Evolutionary conservation across 2,113 vertebrate genomes (phyloP).

Genomic region (Heteronetta atricapilla): DNA sequence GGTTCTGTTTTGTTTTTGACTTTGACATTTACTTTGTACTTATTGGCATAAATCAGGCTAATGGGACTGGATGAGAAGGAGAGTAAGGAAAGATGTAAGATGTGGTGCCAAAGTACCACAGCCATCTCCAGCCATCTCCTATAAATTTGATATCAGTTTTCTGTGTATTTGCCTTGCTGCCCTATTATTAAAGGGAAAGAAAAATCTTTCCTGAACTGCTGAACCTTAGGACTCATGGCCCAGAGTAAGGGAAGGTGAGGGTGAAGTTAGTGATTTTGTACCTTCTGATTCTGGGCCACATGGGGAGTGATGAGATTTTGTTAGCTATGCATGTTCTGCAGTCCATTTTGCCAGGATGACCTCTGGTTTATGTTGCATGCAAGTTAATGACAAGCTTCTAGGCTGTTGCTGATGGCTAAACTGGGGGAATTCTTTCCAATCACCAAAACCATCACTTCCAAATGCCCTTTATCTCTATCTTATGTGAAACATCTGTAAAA

Average conservation of each 20-base stretch:
- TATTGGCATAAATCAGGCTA: neutral
- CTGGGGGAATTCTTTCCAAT: neutral
- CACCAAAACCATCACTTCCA: neutral
- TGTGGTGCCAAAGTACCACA: neutral
- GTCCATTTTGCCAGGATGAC: neutral
- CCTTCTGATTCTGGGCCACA: neutral
- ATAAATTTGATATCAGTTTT: neutral
- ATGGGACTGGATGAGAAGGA: neutral
- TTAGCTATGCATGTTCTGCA: neutral
- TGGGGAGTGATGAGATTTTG: neutral
- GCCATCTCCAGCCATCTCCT: too few species aligned
- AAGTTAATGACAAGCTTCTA: neutral
- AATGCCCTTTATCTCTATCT: neutral
- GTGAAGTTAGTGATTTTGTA: neutral
- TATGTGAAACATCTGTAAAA: neutral
- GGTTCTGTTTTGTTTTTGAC: neutral
- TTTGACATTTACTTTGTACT: neutral
- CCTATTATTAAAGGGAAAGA: fast-evolving
- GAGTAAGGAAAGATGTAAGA: neutral
- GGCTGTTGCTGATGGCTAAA: neutral
- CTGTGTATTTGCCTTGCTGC: neutral
- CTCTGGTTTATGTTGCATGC: neutral
- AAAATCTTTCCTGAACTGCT: neutral
- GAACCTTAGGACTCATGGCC: neutral
- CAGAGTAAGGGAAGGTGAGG: neutral